A percentile compares a stretch with the other conserved stretches of the same genome.
These are phyloP conservation scores for Synergus umbraculus DNA, from an alignment of 2,888 invertebrate species.

Conservation along the genomic window DNA sequence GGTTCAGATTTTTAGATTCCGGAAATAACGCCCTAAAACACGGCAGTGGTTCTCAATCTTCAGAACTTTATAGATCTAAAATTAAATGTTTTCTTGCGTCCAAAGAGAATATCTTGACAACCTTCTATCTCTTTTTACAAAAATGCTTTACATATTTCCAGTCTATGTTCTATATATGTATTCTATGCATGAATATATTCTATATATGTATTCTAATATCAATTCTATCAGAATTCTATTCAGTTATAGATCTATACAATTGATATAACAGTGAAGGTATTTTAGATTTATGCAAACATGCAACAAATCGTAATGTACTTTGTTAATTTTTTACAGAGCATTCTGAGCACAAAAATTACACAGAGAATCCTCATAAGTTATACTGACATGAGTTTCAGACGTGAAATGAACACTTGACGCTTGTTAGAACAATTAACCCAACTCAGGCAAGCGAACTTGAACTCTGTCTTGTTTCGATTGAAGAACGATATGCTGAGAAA, in stretches of 20 bases:
- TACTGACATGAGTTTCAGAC: conserved; percentile 39
- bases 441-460: conserved; percentile 66
- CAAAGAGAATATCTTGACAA: neutral
- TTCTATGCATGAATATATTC: too few species aligned
- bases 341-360: too few species aligned
- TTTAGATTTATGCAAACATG: too few species aligned
- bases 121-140: neutral
- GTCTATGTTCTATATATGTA: too few species aligned
- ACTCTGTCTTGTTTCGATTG: conserved; percentile 60
- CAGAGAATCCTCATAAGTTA: neutral
- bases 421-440: conserved; percentile 67
- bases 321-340: too few species aligned
- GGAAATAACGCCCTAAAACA: conserved; percentile 38
- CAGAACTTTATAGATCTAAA: neutral
- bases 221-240: too few species aligned
- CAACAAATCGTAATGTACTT: too few species aligned
- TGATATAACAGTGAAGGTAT: too few species aligned
- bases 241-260: too few species aligned
- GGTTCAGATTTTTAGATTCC: conserved; percentile 36
- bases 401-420: conserved; percentile 67
- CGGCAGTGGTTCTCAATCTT: conserved; percentile 22
- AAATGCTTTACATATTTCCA: neutral
- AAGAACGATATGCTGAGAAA: conserved; percentile 42
- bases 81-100: neutral
- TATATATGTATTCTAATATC: too few species aligned